Evolutionary conservation across 2,113 vertebrate genomes (phyloP).

Genomic region (Elephas maximus): DNA sequence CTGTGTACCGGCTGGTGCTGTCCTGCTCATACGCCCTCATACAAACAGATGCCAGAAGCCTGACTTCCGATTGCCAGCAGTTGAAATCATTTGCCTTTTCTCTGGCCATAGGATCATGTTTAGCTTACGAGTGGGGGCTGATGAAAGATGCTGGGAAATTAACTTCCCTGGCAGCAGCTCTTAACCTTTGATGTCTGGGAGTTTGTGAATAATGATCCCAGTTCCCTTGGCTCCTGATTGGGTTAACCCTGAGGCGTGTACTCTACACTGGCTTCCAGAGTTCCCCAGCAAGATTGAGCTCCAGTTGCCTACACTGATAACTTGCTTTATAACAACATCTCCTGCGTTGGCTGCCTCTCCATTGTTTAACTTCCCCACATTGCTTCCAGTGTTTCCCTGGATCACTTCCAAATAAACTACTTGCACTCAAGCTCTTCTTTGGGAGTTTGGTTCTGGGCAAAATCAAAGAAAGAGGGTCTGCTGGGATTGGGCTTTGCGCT

Average conservation of each 20-base stretch:
- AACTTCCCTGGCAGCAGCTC: neutral
- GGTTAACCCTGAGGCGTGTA: neutral
- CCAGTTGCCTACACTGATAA: neutral
- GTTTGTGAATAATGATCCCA: neutral
- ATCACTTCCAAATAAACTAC: neutral
- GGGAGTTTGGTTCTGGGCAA: conserved; percentile 8
- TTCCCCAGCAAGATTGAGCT: neutral
- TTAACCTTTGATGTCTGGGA: neutral
- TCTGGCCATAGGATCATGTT: neutral
- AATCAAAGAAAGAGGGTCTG: neutral
- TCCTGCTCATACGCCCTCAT: neutral
- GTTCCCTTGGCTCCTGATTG: neutral
- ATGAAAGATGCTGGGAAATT: neutral
- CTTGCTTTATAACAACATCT: neutral
- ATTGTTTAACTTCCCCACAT: neutral
- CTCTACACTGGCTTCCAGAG: neutral
- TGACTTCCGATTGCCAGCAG: neutral
- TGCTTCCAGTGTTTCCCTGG: neutral
- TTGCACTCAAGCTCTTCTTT: conserved; percentile 49
- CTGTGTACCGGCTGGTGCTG: neutral
- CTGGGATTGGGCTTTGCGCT: neutral
- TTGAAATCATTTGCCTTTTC: neutral
- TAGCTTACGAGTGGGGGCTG: neutral
- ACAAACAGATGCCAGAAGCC: neutral
- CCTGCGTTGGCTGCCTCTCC: neutral